Evolutionary conservation across 2,797 vertebrate species (phyloP).

Genomic region (Neomorphus geoffroyi): DNA sequence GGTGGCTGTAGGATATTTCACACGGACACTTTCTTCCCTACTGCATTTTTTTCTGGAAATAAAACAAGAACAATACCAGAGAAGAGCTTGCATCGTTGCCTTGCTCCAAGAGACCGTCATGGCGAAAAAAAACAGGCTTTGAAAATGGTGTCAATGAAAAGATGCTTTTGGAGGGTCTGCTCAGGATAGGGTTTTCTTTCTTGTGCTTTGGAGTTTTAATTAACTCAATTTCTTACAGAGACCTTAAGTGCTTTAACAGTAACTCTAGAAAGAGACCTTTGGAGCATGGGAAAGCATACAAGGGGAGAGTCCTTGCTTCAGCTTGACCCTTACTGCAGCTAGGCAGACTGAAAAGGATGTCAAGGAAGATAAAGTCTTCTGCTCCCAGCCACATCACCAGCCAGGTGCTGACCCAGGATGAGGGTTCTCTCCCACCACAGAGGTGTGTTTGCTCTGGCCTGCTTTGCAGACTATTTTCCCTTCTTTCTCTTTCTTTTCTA

Average conservation of each 20-base stretch:
- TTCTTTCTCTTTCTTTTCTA: background rate
- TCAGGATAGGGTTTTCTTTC: background rate
- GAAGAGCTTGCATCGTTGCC: background rate
- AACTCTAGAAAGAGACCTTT: background rate
- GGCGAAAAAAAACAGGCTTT: background rate
- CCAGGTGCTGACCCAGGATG: background rate
- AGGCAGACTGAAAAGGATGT: background rate
- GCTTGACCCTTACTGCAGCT: background rate
- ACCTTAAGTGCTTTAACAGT: background rate
- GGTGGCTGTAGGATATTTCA: background rate
- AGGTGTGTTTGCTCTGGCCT: background rate
- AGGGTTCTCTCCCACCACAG: background rate
- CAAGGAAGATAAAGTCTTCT: background rate
- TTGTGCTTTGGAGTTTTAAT: background rate
- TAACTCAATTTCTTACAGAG: background rate
- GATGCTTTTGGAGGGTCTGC: background rate
- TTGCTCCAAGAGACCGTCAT: background rate
- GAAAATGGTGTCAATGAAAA: background rate
- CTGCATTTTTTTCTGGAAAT: background rate
- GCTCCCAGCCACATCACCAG: background rate
- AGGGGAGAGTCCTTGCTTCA: background rate
- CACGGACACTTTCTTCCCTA: background rate
- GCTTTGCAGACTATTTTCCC: background rate
- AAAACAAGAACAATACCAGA: background rate
- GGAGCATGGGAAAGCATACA: background rate